Percentiles rank a stretch among this genome's conserved stretches.
These are phyloP conservation scores for Argynnis bischoffii DNA, from an alignment of 2,888 invertebrate species.

Conservation along the genomic window DNA sequence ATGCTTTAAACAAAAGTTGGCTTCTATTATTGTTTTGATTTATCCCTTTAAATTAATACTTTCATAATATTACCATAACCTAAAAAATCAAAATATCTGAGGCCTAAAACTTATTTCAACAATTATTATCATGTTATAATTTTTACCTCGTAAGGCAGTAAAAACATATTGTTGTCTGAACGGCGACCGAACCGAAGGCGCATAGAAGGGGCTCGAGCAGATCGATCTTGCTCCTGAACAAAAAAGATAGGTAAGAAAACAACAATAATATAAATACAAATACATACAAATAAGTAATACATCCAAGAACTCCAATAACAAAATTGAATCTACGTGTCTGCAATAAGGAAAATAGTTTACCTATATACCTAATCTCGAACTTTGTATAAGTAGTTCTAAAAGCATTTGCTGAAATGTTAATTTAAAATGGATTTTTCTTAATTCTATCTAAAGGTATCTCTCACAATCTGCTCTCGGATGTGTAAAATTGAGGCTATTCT, in stretches of 20 bases:
- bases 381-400: conserved; percentile 15
- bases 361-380: conserved; percentile 15
- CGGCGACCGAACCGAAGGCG: conserved; percentile 90
- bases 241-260: conserved; percentile 31
- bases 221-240: conserved; percentile 81
- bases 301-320: conserved; percentile 26
- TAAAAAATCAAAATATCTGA: background rate
- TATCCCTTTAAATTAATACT: background rate
- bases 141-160: conserved; percentile 73
- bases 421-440: conserved; percentile 6
- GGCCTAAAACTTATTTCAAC: conserved; percentile 3
- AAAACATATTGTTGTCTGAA: conserved; percentile 85
- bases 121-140: conserved; percentile 3
- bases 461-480: conserved; percentile 30
- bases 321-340: conserved; percentile 32
- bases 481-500: conserved; percentile 45
- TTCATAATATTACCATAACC: background rate
- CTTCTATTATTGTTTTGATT: too few relatives aligned
- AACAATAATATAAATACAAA: too few relatives aligned
- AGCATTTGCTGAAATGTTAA: conserved; percentile 24
- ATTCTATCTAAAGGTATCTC: conserved; percentile 6
- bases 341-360: conserved; percentile 32
- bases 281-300: conserved; percentile 30
- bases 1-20: too few relatives aligned
- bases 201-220: conserved; percentile 88